Conservation (phyloP, 2,888 invertebrate genomes). For the Drosophila emarginata region DNA sequence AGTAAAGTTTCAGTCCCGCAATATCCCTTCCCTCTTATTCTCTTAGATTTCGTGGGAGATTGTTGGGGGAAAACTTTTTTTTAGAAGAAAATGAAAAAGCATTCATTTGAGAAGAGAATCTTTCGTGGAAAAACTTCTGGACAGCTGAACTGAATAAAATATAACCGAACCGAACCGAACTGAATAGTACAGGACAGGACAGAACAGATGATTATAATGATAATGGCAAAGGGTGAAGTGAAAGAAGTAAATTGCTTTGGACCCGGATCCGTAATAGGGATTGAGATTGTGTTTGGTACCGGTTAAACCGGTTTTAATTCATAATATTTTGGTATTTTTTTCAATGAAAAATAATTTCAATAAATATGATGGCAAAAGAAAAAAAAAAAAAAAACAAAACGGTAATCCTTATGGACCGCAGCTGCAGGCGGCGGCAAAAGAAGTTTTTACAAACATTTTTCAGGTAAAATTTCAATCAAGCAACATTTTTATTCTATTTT, state of each 20-base stretch:
- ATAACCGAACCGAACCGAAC: neutral
- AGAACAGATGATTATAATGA: neutral
- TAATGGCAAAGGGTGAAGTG: neutral
- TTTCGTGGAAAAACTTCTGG: neutral
- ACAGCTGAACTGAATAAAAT: conserved; percentile 1
- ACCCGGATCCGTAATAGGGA: neutral
- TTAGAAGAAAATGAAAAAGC: neutral
- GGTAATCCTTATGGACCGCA: conserved; percentile 41
- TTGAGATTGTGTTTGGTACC: conserved; percentile 32
- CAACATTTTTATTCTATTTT: conserved; percentile 20
- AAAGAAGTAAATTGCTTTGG: neutral
- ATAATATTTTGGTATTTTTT: conserved; percentile 68
- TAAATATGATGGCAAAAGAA: conserved; percentile 56
- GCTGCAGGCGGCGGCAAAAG: conserved; percentile 53
- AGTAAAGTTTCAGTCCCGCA: neutral
- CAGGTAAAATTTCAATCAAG: conserved; percentile 74
- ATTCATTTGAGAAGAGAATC: neutral
- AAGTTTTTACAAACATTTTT: conserved; percentile 39
- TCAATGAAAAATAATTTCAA: conserved; percentile 70
- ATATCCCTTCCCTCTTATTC: neutral
- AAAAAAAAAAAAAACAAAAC: conserved; percentile 25
- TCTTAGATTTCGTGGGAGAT: neutral
- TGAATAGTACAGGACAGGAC: neutral
- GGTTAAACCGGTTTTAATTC: conserved; percentile 56
- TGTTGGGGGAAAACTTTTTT: neutral